Base-by-base conservation (phyloP, 1,140 invertebrate genomes). In the Orussus abietinus region DNA sequence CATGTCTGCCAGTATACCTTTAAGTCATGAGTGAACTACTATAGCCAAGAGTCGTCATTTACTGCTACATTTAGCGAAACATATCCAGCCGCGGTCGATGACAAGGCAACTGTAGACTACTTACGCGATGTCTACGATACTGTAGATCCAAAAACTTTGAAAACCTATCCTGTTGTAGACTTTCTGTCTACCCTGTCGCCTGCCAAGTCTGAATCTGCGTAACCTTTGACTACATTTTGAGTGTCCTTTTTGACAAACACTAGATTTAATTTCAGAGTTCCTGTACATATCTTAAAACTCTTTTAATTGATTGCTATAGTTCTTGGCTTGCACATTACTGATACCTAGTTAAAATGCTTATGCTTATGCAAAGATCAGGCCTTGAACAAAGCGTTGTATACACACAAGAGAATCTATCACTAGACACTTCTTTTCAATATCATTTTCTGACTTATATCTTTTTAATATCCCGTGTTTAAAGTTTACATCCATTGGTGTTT, bases 41-140 rank as follows among this genome's bases (percentile, higher is more conserved):
- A 43, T 17, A 62, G 10, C 42, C 45, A 51, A 12, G 49, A 32
- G 12, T 29, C 37, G 22, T 53, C 53, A n/a, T 41, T 51, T 12
- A 42, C 29, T 14, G 37, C 47, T 14, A 35, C 11, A 15, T 42
- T 35, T 14, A 59, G 36, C 5, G 62, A 48, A 11, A 62, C 35
- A 38, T 62, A 69, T 43, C 69, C 64, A 15, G 64, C 56, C 46
- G 70, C 65, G 15, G 59, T 63, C 5, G 57, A 55, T 6, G 62
- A 66, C 12, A 66, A 39, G 3, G 65, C 53, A 21, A 69, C 54
- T 6, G 42, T 50, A 3, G 30, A 14, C 49, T 71, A 67, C 45
- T 59, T 65, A 12, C 45, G 53, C 3, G 38, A 38, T 19, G 15
- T 19, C 60, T 60, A 66, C 3, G 29, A 26, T 6, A 64, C 37